phyloP scores from a whole-genome alignment of 1,140 invertebrate species.

The Dermatophagoides farinae region DNA sequence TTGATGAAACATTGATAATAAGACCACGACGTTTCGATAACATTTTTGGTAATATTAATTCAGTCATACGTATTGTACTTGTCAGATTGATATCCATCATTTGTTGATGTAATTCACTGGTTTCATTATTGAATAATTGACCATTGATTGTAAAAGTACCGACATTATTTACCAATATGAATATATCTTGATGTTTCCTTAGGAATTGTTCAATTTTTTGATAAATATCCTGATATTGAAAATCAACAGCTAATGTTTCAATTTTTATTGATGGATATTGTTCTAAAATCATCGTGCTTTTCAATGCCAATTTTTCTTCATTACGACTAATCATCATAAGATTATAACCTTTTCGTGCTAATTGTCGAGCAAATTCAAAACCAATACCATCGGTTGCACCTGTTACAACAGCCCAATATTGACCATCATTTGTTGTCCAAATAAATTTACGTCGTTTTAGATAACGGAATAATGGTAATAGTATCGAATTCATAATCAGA shows the following conservation, averaged over 20 bases:
- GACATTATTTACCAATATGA: conserved; percentile 15
- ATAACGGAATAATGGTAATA: background rate
- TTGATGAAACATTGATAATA: conserved; percentile 10
- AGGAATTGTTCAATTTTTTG: conserved; percentile 3
- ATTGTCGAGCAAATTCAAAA: conserved; percentile 56
- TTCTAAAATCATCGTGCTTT: conserved; percentile 22
- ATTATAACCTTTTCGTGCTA: conserved; percentile 59
- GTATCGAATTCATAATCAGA: too few relatives aligned
- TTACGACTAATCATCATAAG: conserved; percentile 71
- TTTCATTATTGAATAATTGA: background rate
- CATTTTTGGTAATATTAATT: background rate
- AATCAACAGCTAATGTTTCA: conserved; percentile 11
- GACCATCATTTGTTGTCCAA: background rate
- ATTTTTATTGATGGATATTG: background rate
- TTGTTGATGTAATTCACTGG: background rate
- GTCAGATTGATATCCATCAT: background rate
- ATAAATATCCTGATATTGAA: conserved; percentile 11
- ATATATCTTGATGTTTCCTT: background rate
- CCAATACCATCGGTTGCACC: conserved; percentile 77
- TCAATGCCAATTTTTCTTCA: conserved; percentile 49
- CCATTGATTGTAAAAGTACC: background rate
- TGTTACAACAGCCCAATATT: conserved; percentile 43
- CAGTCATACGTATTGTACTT: background rate
- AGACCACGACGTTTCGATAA: background rate
- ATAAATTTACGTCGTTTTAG: background rate